Conservation (phyloP, 2,113 vertebrate species). For the Etia nguti region DNA sequence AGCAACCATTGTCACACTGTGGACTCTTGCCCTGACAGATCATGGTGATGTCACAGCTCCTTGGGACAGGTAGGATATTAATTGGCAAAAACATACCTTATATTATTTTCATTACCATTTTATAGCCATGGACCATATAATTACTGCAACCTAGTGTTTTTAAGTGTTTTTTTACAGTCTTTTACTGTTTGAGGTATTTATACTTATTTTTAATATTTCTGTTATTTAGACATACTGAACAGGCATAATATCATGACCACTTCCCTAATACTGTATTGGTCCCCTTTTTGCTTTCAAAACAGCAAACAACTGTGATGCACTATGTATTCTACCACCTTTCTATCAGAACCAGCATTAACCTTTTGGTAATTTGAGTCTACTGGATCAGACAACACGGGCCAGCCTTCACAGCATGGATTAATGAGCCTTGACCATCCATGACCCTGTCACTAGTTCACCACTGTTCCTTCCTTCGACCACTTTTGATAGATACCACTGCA, state of each 20-base stretch:
- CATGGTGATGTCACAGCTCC: constrained; percentile 1
- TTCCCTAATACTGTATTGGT: background rate
- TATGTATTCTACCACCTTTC: background rate
- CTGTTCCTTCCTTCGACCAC: background rate
- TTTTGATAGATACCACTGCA: background rate
- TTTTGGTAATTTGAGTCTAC: background rate
- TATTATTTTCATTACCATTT: background rate
- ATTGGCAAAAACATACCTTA: background rate
- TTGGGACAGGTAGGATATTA: background rate
- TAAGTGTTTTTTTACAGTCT: background rate
- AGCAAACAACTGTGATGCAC: background rate
- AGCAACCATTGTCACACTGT: constrained; percentile 79
- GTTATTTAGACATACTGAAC: background rate
- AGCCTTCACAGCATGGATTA: background rate
- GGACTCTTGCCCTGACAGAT: constrained; percentile 68
- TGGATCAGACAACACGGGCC: background rate
- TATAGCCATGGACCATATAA: background rate
- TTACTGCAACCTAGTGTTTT: background rate
- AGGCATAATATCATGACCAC: background rate
- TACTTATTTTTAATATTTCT: background rate
- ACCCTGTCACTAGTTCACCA: background rate
- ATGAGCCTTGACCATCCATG: background rate
- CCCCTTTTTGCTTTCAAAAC: background rate
- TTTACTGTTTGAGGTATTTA: background rate
- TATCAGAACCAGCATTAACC: background rate